phyloP scores from a whole-genome alignment of 2,888 invertebrate genomes.

The Rotaria magnacalcarata region DNA sequence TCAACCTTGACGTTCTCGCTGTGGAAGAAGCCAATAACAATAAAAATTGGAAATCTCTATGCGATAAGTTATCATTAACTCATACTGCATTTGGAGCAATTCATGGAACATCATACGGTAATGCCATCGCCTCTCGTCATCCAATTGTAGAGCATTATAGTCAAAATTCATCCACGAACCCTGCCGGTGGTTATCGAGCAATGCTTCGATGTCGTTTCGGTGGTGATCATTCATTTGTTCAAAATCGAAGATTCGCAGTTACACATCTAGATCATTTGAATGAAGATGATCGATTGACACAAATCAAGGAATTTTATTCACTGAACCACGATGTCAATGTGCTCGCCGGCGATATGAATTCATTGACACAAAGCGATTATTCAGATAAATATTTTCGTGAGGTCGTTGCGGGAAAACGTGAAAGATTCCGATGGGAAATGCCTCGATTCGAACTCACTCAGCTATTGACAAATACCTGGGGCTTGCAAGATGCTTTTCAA shows the following conservation, averaged over 20 bases:
- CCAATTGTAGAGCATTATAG: no score
- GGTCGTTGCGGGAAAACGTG: background rate
- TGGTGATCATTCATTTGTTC: no score
- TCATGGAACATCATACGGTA: no score
- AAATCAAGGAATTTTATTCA: background rate
- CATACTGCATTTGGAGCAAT: no score
- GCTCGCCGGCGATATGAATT: background rate
- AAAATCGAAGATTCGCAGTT: background rate
- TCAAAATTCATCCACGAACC: no score
- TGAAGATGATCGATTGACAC: background rate
- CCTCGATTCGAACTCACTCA: background rate
- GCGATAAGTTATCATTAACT: no score
- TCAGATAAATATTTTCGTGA: background rate
- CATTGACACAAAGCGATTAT: background rate
- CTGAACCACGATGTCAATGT: background rate
- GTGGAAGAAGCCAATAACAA: no score
- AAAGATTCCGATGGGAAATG: background rate
- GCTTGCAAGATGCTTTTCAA: background rate
- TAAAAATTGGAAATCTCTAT: no score
- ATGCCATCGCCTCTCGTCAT: no score
- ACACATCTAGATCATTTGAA: background rate
- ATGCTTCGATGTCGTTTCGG: no score
- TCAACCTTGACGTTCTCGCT: no score
- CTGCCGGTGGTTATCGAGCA: no score
- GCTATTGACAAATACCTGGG: background rate